phyloP scores from a whole-genome alignment of 1,140 invertebrate species.

The Leptestheria dahalacensis region DNA sequence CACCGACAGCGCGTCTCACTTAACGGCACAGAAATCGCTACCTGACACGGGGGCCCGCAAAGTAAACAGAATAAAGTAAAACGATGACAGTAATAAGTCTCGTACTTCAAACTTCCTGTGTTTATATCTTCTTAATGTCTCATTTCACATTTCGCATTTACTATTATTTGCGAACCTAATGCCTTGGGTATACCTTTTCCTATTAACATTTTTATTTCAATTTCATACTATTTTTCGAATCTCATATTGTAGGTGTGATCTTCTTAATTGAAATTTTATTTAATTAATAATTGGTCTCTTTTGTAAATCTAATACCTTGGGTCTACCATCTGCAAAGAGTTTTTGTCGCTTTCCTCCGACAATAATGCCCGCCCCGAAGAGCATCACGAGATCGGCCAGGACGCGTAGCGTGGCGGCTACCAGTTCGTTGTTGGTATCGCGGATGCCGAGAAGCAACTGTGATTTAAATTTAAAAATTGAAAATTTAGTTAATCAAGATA shows the following conservation, averaged over 20 bases:
- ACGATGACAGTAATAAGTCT: too few species aligned
- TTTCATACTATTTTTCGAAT: neutral
- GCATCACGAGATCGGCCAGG: constrained; percentile 61
- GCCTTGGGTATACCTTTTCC: too few species aligned
- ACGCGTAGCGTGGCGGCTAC: constrained; percentile 60
- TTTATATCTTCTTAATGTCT: too few species aligned
- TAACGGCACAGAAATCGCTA: too few species aligned
- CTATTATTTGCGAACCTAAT: too few species aligned
- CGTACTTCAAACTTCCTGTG: too few species aligned
- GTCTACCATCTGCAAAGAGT: constrained; percentile 66
- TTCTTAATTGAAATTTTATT: neutral
- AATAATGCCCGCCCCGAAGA: constrained; percentile 59
- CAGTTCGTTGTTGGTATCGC: constrained; percentile 60
- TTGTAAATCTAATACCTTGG: constrained; percentile 30
- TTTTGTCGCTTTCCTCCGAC: constrained; percentile 61
- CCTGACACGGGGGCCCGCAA: too few species aligned
- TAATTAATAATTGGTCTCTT: neutral
- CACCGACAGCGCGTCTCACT: too few species aligned
- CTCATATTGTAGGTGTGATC: too few species aligned
- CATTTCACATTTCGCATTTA: too few species aligned
- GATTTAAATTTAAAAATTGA: neutral
- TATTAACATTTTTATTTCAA: neutral
- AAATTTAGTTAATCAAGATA: too few species aligned
- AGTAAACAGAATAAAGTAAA: too few species aligned
- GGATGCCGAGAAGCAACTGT: constrained; percentile 60